phyloP scores from a whole-genome alignment of 2,888 invertebrate species.

The Leptothorax acervorum region DNA sequence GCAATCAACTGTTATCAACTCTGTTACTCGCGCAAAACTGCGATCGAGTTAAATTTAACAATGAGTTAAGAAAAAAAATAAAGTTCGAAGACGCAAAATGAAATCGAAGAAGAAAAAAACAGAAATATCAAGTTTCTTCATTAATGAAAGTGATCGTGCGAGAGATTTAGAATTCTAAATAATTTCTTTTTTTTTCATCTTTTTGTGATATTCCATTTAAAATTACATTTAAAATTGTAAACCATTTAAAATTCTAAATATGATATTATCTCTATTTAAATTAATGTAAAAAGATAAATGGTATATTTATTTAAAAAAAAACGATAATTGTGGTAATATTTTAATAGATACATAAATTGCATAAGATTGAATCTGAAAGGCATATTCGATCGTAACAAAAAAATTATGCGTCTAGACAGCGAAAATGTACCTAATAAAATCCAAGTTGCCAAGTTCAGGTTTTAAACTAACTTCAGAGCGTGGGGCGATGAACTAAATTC shows the following conservation, averaged over 20 bases:
- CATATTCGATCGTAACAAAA: neutral
- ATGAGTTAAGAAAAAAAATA: neutral
- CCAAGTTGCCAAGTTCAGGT: neutral
- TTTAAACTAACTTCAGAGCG: neutral
- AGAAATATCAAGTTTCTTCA: neutral
- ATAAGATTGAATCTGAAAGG: neutral
- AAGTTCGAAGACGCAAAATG: neutral
- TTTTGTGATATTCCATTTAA: neutral
- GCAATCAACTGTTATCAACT: slow-evolving; percentile 18
- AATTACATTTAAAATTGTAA: neutral
- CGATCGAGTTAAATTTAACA: slow-evolving; percentile 13
- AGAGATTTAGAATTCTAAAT: neutral
- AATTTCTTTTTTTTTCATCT: neutral
- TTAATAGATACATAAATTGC: neutral
- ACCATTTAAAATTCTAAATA: too few relatives aligned
- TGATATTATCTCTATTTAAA: neutral
- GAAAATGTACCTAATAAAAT: neutral
- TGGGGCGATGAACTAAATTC: neutral
- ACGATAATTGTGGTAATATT: neutral
- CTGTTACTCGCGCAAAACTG: neutral
- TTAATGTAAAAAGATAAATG: neutral
- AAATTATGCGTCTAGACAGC: neutral
- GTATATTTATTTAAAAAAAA: neutral
- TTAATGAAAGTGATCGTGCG: neutral
- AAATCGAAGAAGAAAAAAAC: neutral